Evolutionary conservation across 2,888 invertebrate genomes (phyloP).

Genomic region (Phyllotreta striolata): DNA sequence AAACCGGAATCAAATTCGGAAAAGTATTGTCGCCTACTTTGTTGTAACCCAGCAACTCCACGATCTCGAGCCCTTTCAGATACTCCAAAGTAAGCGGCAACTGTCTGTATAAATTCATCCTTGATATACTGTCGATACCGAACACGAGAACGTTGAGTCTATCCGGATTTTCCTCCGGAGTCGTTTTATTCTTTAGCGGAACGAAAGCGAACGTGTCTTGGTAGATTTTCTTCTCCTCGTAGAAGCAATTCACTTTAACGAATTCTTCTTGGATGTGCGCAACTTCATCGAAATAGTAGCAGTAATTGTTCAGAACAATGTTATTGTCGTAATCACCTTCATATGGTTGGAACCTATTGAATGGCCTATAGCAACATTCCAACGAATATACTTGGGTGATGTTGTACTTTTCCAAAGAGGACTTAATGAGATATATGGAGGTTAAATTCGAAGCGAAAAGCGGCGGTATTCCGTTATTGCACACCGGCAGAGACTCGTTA

Average conservation of each 20-base stretch:
- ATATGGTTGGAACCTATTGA: conserved; percentile 65
- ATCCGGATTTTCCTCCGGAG: neutral
- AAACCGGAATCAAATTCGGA: conserved; percentile 84
- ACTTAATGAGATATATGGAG: conserved; percentile 65
- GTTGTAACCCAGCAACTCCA: conserved; percentile 87
- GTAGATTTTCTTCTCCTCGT: conserved; percentile 64
- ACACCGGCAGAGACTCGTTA: conserved; percentile 62
- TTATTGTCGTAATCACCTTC: conserved; percentile 63
- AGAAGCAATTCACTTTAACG: conserved; percentile 71
- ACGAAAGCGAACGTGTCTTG: conserved; percentile 75
- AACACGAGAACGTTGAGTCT: conserved; percentile 76
- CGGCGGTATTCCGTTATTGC: conserved; percentile 63
- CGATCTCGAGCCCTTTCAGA: conserved; percentile 68
- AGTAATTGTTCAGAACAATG: conserved; percentile 62
- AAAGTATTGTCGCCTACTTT: conserved; percentile 95
- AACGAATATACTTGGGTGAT: conserved; percentile 61
- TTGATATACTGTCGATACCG: conserved; percentile 86
- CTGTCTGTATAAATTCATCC: conserved; percentile 83
- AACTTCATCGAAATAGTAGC: conserved; percentile 62
- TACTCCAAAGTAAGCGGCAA: conserved; percentile 76
- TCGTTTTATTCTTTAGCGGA: conserved; percentile 57
- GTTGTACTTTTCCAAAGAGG: conserved; percentile 63
- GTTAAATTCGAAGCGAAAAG: conserved; percentile 68
- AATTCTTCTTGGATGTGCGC: conserved; percentile 70
- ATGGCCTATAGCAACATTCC: conserved; percentile 70